These are phyloP conservation scores for Hyles vespertilio DNA, from an alignment of 1,140 invertebrate species.

Conservation along the genomic window DNA sequence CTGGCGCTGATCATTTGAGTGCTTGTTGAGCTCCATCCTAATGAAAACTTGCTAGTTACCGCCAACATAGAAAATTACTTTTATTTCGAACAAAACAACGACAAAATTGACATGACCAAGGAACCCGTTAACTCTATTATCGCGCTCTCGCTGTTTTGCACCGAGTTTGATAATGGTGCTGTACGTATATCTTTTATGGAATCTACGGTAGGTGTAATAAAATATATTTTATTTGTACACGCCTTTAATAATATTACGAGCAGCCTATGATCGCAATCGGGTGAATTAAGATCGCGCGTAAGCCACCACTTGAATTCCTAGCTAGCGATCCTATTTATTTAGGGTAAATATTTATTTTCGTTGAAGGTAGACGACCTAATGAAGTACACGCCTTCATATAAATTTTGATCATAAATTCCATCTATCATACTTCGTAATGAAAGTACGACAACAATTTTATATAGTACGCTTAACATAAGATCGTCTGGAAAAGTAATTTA, in stretches of 20 bases:
- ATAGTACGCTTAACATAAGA: neutral
- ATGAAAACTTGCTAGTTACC: slow-evolving; percentile 71
- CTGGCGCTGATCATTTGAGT: slow-evolving; percentile 60
- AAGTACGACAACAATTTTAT: slow-evolving; percentile 11
- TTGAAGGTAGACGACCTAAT: slow-evolving; percentile 19
- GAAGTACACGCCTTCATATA: slow-evolving; percentile 17
- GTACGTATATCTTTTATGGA: slow-evolving; percentile 1
- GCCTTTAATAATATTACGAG: slow-evolving; percentile 7
- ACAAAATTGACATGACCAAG: slow-evolving; percentile 35
- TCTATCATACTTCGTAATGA: slow-evolving; percentile 10
- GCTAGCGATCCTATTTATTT: slow-evolving; percentile 11
- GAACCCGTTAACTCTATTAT: slow-evolving; percentile 35
- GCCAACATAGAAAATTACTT: slow-evolving; percentile 51
- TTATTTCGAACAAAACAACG: slow-evolving; percentile 49
- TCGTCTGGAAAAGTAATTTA: neutral
- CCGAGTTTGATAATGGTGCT: slow-evolving; percentile 4
- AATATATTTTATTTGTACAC: slow-evolving; percentile 8
- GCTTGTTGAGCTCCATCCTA: slow-evolving; percentile 59
- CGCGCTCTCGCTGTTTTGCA: slow-evolving; percentile 4
- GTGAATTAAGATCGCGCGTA: slow-evolving; percentile 24
- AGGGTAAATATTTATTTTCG: slow-evolving; percentile 25
- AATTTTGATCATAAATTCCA: slow-evolving; percentile 20
- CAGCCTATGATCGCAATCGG: slow-evolving; percentile 18
- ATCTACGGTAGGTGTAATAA: neutral
- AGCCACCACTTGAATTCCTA: slow-evolving; percentile 17